Evolutionary conservation across 2,113 vertebrate species (phyloP), one percentile per base, ranked within the genome.

Genomic region (Drymodes brunneopygia): DNA sequence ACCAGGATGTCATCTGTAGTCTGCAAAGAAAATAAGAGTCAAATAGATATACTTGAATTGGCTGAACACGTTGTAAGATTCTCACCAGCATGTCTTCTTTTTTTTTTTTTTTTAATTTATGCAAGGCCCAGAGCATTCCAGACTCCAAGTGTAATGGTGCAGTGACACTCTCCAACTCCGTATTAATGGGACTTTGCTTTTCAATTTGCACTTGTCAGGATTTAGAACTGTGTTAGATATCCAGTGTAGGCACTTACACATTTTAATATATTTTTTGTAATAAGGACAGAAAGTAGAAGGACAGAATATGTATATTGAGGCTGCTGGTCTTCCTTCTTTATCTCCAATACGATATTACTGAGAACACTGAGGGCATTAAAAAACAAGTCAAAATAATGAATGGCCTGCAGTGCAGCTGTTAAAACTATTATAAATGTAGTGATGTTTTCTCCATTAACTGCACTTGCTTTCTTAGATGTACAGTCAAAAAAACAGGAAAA

Each of bases 1-100:
- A 99, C 99, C 96, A 98, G 97, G 97, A 98, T 97, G 96, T 99
- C 99, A 86, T 99, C 99, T 21, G 99, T 98, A 45, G 98, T 98
- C 99, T 99, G 96, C 71, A 97, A 98, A 92, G 81, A 95, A 97
- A 97, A 73, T 22, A 96, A 84, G 75, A 93, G 80, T 29, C 58
- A 95, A 65, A 77, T 4, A 83, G 74, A 62, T 93, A 23, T 13
- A 78, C 58, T 89, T 65, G 53, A 89, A 79, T 51, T 69, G 35
- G 35, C 77, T 71, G 80, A 81, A 67, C 15, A 33, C 24, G 6
- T 20, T 77, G 18, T 20, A 86, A 93, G 51, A 60, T 24, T 82
- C 44, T 95, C 42, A 69, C 7, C 48, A 77, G 62, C 48, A n/a
- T 27, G 54, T 57, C 28, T 83, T 83, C 31, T 25, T 40, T 7